phyloP scores from a whole-genome alignment of 2,888 invertebrate genomes.

The Muscina levida region DNA sequence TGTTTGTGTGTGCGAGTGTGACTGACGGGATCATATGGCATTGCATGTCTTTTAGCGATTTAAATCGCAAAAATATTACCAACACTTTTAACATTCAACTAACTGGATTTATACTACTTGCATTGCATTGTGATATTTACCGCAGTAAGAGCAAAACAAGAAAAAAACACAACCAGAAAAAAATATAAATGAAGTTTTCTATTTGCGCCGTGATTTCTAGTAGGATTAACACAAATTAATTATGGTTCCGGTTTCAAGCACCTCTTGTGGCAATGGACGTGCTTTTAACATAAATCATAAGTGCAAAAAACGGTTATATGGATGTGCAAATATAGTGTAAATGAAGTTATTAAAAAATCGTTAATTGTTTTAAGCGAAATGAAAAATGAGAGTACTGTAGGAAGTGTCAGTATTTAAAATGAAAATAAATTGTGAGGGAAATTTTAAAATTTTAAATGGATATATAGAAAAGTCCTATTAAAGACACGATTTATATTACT shows the following conservation, averaged over 20 bases:
- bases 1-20: background rate
- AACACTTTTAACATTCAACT: conserved; percentile 32
- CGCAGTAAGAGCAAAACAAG: too few relatives aligned
- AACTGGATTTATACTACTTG: conserved; percentile 7
- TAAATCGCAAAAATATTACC: conserved; percentile 55
- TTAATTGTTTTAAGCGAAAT: too few relatives aligned
- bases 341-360: too few relatives aligned
- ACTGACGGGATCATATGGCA: background rate
- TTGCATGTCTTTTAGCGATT: conserved; percentile 64
- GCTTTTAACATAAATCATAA: conserved; percentile 31
- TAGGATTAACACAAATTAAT: conserved; percentile 64
- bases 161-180: too few relatives aligned
- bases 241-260: conserved; percentile 59
- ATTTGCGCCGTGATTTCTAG: conserved; percentile 40
- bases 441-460: too few relatives aligned
- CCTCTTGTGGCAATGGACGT: conserved; percentile 24
- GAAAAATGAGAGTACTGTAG: too few relatives aligned
- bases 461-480: too few relatives aligned
- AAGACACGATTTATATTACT: too few relatives aligned
- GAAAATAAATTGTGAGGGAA: too few relatives aligned
- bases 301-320: background rate
- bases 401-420: too few relatives aligned
- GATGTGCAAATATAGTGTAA: background rate
- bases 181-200: conserved; percentile 19
- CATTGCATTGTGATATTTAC: too few relatives aligned